These are phyloP conservation scores for Solea senegalensis DNA, from an alignment of 2,113 vertebrate genomes.

Conservation along the genomic window DNA sequence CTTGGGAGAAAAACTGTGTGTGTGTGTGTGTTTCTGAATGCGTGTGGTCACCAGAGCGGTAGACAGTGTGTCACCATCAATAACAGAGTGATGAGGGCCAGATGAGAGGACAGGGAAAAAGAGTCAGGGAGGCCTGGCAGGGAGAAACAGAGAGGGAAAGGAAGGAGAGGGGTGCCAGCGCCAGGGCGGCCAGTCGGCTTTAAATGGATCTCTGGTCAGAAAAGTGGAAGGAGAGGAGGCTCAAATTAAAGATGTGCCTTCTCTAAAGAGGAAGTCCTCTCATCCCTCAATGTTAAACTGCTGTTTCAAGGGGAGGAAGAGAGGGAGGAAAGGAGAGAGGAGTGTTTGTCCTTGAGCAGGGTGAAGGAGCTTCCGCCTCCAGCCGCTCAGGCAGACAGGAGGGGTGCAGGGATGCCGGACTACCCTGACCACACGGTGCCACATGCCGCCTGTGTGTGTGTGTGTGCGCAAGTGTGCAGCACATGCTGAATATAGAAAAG, in stretches of 20 bases:
- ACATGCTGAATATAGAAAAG: conserved; percentile 23
- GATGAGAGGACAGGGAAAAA: conserved; percentile 75
- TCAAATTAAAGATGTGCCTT: conserved; percentile 85
- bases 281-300: conserved; percentile 70
- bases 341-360: conserved; percentile 61
- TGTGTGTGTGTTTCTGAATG: conserved; percentile 22
- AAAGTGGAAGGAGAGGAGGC: conserved; percentile 81
- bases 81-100: conserved; percentile 69
- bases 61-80: conserved; percentile 82
- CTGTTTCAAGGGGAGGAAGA: conserved; percentile 75
- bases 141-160: conserved; percentile 59
- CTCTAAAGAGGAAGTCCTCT: conserved; percentile 80
- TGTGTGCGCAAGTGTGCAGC: conserved; percentile 23
- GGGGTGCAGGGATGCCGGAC: conserved; percentile 56
- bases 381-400: conserved; percentile 73
- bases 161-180: conserved; percentile 69
- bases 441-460: conserved; percentile 44
- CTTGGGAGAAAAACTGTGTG: conserved; percentile 27
- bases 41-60: conserved; percentile 64
- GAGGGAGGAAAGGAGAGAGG: conserved; percentile 63
- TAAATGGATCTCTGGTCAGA: conserved; percentile 82
- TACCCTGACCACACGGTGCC: conserved; percentile 67
- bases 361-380: conserved; percentile 70
- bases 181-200: conserved; percentile 70
- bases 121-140: conserved; percentile 66